phyloP scores from a whole-genome alignment of 2,888 invertebrate species.

The Sipunculus nudus region DNA sequence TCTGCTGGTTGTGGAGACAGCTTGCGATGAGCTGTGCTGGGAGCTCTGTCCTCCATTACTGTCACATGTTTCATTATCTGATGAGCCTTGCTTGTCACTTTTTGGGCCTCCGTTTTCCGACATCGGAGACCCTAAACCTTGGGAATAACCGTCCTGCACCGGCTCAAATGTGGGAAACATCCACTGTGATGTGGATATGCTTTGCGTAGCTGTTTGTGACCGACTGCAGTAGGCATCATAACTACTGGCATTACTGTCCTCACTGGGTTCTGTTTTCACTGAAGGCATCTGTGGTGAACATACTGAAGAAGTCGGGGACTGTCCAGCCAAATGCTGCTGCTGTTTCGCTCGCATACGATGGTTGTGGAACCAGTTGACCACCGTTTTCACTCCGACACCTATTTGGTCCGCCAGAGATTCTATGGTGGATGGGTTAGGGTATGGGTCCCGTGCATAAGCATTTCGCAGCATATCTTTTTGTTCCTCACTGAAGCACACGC shows the following conservation, averaged over 20 bases:
- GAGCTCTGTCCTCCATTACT: too few relatives aligned
- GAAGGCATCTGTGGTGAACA: conserved; percentile 15
- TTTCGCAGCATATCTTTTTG: conserved; percentile 95
- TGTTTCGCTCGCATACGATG: conserved; percentile 95
- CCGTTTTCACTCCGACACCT: conserved; percentile 90
- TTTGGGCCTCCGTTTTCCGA: too few relatives aligned
- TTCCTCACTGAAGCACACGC: conserved; percentile 96
- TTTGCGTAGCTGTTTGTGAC: conserved; percentile 3
- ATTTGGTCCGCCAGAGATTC: conserved; percentile 93
- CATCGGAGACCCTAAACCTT: too few relatives aligned
- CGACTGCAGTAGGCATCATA: too few relatives aligned
- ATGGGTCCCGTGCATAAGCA: conserved; percentile 95
- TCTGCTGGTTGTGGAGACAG: conserved; percentile 45
- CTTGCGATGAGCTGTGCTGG: too few relatives aligned
- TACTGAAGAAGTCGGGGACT: too few relatives aligned
- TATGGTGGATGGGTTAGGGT: conserved; percentile 95
- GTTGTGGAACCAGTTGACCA: conserved; percentile 99
- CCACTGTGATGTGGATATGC: conserved; percentile 51
- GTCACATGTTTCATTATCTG: too few relatives aligned
- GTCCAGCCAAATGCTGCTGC: too few relatives aligned
- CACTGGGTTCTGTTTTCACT: conserved; percentile 12
- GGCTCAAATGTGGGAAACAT: conserved; percentile 63
- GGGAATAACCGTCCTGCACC: too few relatives aligned
- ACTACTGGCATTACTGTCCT: too few relatives aligned
- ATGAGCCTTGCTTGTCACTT: too few relatives aligned